Evolutionary conservation across 2,888 invertebrate genomes (phyloP).

Genomic region (Pammene fasciana): DNA sequence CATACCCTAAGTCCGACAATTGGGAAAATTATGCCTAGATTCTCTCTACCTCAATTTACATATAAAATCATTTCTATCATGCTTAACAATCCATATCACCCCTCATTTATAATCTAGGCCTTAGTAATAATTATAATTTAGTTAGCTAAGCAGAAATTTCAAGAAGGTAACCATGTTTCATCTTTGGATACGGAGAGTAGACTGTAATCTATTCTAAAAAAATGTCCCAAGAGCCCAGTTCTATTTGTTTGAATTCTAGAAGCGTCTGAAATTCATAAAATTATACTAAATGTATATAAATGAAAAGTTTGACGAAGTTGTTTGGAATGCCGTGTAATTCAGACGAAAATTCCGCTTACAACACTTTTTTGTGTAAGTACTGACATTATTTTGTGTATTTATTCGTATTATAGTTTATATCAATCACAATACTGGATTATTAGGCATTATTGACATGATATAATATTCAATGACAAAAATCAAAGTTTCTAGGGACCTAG

Average conservation of each 20-base stretch:
- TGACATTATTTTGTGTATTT: no score
- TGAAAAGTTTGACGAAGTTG: no score
- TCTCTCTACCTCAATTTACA: no score
- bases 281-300: no score
- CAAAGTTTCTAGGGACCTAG: neutral
- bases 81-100: conserved; percentile 29
- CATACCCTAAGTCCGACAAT: conserved; percentile 1
- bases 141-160: conserved; percentile 22
- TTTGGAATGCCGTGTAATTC: no score
- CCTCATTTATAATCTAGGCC: conserved; percentile 33
- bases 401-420: no score
- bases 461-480: no score
- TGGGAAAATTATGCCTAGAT: no score
- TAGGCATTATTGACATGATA: neutral
- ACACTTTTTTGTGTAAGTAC: no score
- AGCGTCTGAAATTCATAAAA: no score
- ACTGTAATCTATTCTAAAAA: neutral
- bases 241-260: no score
- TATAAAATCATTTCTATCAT: conserved; percentile 18
- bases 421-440: neutral
- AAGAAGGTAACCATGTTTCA: conserved; percentile 16
- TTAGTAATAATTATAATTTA: conserved; percentile 18
- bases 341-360: no score
- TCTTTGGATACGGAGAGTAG: conserved; percentile 27
- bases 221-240: neutral